Evolutionary conservation across 1,140 invertebrate species (phyloP).

Genomic region (Aphelinus atriplicis): DNA sequence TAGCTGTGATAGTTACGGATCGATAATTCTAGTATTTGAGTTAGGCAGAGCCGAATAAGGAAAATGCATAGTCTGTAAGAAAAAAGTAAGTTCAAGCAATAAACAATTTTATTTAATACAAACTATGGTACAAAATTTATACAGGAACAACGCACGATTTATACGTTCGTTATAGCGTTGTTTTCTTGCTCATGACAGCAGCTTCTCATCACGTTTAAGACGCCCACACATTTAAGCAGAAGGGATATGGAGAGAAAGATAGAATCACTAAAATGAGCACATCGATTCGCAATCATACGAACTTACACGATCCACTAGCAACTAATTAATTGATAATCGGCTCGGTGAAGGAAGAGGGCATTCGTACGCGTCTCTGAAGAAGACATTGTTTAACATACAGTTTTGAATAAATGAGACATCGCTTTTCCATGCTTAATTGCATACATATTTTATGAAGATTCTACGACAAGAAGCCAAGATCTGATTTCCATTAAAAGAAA

Average conservation of each 20-base stretch:
- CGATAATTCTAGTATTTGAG: too few species aligned
- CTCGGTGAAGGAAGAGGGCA: slow-evolving; percentile 46
- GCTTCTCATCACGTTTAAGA: slow-evolving; percentile 55
- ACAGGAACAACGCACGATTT: slow-evolving; percentile 64
- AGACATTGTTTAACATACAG: slow-evolving; percentile 27
- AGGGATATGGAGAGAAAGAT: slow-evolving; percentile 42
- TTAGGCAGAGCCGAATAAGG: too few species aligned
- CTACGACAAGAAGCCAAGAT: slow-evolving; percentile 5
- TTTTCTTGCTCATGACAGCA: slow-evolving; percentile 53
- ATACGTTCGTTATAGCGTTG: slow-evolving; percentile 41
- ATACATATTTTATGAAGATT: background rate
- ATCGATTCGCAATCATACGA: slow-evolving; percentile 57
- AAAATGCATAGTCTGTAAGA: too few species aligned
- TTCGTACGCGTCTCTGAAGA: slow-evolving; percentile 35
- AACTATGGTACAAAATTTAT: slow-evolving; percentile 70
- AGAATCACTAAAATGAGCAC: slow-evolving; percentile 56
- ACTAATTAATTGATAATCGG: slow-evolving; percentile 55
- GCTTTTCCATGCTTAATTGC: background rate
- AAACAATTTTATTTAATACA: slow-evolving; percentile 69
- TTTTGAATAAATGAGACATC: slow-evolving; percentile 1
- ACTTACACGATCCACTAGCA: slow-evolving; percentile 55
- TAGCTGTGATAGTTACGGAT: too few species aligned
- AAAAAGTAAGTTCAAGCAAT: slow-evolving; percentile 58
- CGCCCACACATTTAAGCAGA: slow-evolving; percentile 56
- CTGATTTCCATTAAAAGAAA: background rate